Evolutionary conservation across 92 coral and sea anemone species (phyloP), one percentile per base, ranked within the genome.

Genomic region (Chrysogorgia sp.): DNA sequence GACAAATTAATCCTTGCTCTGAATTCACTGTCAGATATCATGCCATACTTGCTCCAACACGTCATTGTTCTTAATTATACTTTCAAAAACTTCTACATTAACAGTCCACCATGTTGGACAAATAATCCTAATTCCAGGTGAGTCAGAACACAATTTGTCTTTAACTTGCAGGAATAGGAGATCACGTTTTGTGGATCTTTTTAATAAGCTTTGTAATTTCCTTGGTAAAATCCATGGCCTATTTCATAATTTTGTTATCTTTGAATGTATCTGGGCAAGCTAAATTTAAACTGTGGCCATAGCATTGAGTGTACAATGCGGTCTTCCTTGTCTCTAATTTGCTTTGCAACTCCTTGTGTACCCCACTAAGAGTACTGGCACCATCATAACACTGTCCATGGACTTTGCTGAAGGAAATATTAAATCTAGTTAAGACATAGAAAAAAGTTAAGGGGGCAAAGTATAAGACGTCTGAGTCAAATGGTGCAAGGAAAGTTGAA

Each of bases 351-450:
- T 53, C 79, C 52, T 61, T 22, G 49, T 72, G 58, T 28, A 34
- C 79, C 43, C 79, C 49, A 55, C 79, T 47, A 47, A 72, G 56
- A 21, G 59, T 63, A 72, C 79, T 71, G 26, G 78, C 78, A 52
- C 78, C 62, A 49, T 61, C 67, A 24, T 61, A 61, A 61, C 67
- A 61, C 67, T 61, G 67, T 15, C 50, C 79, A 17, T 49, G 58
- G 45, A 55, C 58, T 72, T 28, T 47, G 7, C n/a, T 47, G 53
- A 47, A 47, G 53, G 53, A 47, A 47, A 47, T 7, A n/a, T 47
- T 47, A 12, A 47, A 15, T 47, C 53, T 47, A 47, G 53, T 47
- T 47, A 47, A n/a, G 53, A 6, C 53, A 47, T 47, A 47, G 17
- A 47, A 47, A 12, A 47, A 47, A 47, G 53, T 7, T 47, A 47